Conservation (phyloP, 1,140 invertebrate species). For the Cydia strobilella region DNA sequence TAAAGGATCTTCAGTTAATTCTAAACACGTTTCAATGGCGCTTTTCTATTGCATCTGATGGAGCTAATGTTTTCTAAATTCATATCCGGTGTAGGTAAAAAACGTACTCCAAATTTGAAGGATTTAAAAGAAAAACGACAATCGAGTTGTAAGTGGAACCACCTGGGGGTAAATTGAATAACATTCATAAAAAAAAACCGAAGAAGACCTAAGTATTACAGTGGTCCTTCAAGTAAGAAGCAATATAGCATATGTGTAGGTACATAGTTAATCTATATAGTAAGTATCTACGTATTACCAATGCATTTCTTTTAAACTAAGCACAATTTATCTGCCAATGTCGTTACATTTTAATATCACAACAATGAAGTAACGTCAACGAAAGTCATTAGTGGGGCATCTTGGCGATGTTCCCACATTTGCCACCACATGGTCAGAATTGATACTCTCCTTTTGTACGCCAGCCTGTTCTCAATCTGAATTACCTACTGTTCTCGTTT, state of each 20-base stretch:
- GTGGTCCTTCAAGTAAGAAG: conserved; percentile 31
- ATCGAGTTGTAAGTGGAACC: conserved; percentile 9
- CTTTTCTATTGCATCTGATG: conserved; percentile 45
- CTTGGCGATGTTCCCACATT: conserved; percentile 78
- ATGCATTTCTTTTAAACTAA: neutral
- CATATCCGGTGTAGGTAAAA: conserved; percentile 60
- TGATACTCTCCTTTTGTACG: conserved; percentile 67
- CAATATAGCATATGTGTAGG: conserved; percentile 23
- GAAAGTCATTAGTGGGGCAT: conserved; percentile 71
- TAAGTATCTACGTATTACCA: too few relatives aligned
- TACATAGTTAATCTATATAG: neutral
- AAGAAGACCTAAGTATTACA: conserved; percentile 17
- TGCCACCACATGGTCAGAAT: conserved; percentile 72
- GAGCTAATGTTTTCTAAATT: conserved; percentile 57
- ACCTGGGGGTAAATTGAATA: conserved; percentile 25
- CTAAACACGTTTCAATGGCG: conserved; percentile 63
- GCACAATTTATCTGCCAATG: neutral
- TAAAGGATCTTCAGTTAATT: conserved; percentile 56
- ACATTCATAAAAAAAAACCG: conserved; percentile 1
- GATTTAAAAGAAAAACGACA: conserved; percentile 21
- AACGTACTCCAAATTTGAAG: conserved; percentile 41
- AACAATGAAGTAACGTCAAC: conserved; percentile 75
- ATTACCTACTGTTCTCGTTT: conserved; percentile 64
- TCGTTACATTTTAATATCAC: conserved; percentile 47
- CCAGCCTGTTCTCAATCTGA: conserved; percentile 70